Base-by-base conservation (phyloP, 2,888 invertebrate genomes). In the Orthonevra nobilis region DNA sequence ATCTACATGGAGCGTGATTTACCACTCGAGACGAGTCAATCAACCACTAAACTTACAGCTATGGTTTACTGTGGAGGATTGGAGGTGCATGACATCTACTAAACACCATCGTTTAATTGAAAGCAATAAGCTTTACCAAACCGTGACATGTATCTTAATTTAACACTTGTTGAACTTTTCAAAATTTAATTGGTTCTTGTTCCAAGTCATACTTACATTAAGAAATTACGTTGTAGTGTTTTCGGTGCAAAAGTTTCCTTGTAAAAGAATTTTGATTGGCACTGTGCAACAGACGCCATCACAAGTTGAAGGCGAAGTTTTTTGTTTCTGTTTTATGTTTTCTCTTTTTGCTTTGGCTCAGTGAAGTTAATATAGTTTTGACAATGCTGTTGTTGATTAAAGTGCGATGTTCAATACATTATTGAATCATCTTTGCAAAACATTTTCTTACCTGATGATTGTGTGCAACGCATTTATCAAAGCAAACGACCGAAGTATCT, bases 121-220 rank as follows among this genome's bases (percentile, higher is more conserved):
- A 70, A 52, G 15, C 56, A 58, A 58, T 68, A 30, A 48, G 15
- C 30, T 58, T 6, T 40, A 52, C 70, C 56, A 32, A 60, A 40
- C 63, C 70, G 77, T 77, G 70, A 70, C 70, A 66, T 68, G 79
- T 79, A 66, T 79, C 79, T 73, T 42, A 69, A 75, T 66, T 66
- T 66, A 73, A 72, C 72, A 66, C 79, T 73, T 61, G 79, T 66
- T 79, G 72, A 79, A 79, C 72, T 79, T 79, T 79, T 79, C 66
- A 72, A 72, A 72, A 66, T 73, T 54, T 79, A 79, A 79, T 73
- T 79, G 72, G 79, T 61, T 61, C 72, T 36, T 70, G 50, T 70
- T 58, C 58, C 40, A 58, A 50, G 36, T 70, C 19, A 40, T 7
- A 23, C 36, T 30, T 23, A 46, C 34, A 50, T 58, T 44, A 34